Percentiles rank a stretch among this genome's conserved stretches.
Evolutionary conservation across 2,113 vertebrate species (phyloP).

Genomic region (zebrafish (Danio rerio)): GRCz12tu NC_133177.1:29962501-29963000

Average conservation of each 20-base stretch:
- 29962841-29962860: slow-evolving; percentile 95
- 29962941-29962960: no score
- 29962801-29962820: slow-evolving; percentile 96
- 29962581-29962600: slow-evolving; percentile 40
- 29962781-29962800: slow-evolving; percentile 97
- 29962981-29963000: no score
- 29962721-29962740: slow-evolving; percentile 98
- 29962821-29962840: slow-evolving; percentile 91
- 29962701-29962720: background rate
- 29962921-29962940: no score
- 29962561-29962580: slow-evolving; percentile 34
- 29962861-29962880: slow-evolving; percentile 75
- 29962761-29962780: slow-evolving; percentile 94
- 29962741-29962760: slow-evolving; percentile 99
- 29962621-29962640: slow-evolving; percentile 13
- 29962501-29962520: background rate
- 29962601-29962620: slow-evolving; percentile 27
- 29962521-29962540: slow-evolving; percentile 8
- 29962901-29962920: background rate
- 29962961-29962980: no score
- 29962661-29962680: slow-evolving; percentile 39
- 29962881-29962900: background rate
- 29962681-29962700: slow-evolving; percentile 43
- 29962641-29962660: slow-evolving; percentile 11
- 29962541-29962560: slow-evolving; percentile 19